Evolutionary conservation across 2,888 invertebrate genomes (phyloP), one percentile per base, ranked within the genome.

Genomic region (Drosophila flavopinicola): DNA sequence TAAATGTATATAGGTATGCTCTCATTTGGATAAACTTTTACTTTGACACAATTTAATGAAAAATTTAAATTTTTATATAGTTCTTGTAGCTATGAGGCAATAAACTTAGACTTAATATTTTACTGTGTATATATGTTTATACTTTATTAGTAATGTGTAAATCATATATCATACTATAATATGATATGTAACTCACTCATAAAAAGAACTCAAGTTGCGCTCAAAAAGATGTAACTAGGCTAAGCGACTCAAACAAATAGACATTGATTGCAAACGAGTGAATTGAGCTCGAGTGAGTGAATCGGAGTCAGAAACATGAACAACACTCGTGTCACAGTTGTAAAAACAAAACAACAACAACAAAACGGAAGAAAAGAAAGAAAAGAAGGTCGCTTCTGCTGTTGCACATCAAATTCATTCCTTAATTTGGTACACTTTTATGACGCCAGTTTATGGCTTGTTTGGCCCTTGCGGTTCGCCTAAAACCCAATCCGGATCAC

Each of bases 391-490:
- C 45, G 54, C 54, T 51, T 35, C 45, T 51, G 54, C 23, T 38
- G 64, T 45, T 73, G 58, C 64, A 67, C 85, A 78, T 66, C 48
- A 66, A 78, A 63, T 70, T 76, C 67, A 72, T 80, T 84, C 76
- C 80, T 67, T 83, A 77, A 87, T 85, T 88, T 86, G 75, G 78
- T 85, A 85, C 80, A 74, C 72, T 86, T 89, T 89, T 80, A 88
- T 82, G 66, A 68, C 74, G 64, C 29, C 60, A 52, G 84, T 88
- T 88, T 86, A 88, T 77, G 83, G 71, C 78, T 84, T 84, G 85
- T 88, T 84, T 86, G 80, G 68, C 64, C 66, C 63, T 84, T 70
- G 85, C 49, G 84, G 78, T 76, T 73, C 51, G 61, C 64, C 69
- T 53, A 47, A 47, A 74, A 32, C 53, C 65, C 59, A 57, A 54